Evolutionary conservation across 2,888 invertebrate species (phyloP), one percentile per base, ranked within the genome.

Genomic region (Cephus spinipes): DNA sequence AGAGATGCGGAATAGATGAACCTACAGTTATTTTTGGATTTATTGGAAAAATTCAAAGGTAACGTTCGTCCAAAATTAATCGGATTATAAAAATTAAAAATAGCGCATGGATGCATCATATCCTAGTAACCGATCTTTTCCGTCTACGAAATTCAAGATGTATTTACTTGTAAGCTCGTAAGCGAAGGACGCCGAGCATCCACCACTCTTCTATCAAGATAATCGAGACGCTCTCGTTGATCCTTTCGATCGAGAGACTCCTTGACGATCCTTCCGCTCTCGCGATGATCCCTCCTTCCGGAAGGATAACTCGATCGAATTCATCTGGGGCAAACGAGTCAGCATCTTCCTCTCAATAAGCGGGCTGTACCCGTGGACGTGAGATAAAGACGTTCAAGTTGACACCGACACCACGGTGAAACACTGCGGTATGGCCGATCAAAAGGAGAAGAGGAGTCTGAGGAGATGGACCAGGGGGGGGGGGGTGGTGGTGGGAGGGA

Each of bases 331-430:
- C 55, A 55, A 55, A 55, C 55, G 9, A 55, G 23, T 23, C 23
- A 55, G 55, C 55, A 23, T 23, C 55, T 55, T 23, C 55, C 23
- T 55, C 77, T 81, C 81, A 80, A 82, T 81, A 81, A 83, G 81
- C 80, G 75, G 73, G 80, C 3, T 35, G 36, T 81, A 83, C 81
- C 82, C 82, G 78, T 81, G 81, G 82, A 82, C 81, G 81, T 80
- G 81, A 83, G 79, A 82, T 82, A 81, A 82, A 82, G 55, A 55
- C 55, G 55, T 55, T 55, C 55, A 23, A 55, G 23, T 55, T 55
- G 55, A 55, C 55, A 55, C 55, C 55, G 15, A 55, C 23, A 23
- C 55, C 55, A 23, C 55, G 9, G 23, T 23, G 23, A 23, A 55
- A 55, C 55, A 55, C 9, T 55, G 55, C 55, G 55, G 55, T 55